Conservation (phyloP, 2,888 invertebrate species). For the Choreutis nemorana region DNA sequence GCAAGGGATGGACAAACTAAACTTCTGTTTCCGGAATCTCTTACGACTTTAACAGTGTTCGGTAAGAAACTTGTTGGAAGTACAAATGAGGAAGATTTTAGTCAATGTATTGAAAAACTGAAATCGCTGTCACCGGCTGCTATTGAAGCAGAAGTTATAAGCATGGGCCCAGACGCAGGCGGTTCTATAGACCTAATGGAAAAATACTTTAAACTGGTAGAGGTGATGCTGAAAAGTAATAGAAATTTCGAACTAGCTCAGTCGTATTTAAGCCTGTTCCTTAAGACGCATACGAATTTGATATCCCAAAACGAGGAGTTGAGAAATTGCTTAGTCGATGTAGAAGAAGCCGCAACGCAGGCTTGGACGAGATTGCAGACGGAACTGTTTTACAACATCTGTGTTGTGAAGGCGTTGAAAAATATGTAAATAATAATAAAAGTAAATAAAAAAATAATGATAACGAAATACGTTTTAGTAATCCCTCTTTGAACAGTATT, state of each 20-base stretch:
- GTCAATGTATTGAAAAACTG: conserved; percentile 64
- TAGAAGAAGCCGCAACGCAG: conserved; percentile 67
- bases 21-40: conserved; percentile 62
- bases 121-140: conserved; percentile 82
- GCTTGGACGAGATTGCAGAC: conserved; percentile 75
- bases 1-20: conserved; percentile 46
- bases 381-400: conserved; percentile 76
- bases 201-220: conserved; percentile 80
- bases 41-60: conserved; percentile 74
- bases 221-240: conserved; percentile 75
- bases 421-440: conserved; percentile 51
- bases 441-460: no score
- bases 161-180: conserved; percentile 76
- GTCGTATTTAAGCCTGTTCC: conserved; percentile 86
- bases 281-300: conserved; percentile 78
- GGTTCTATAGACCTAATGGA: conserved; percentile 76
- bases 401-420: conserved; percentile 78
- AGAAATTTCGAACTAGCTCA: conserved; percentile 90
- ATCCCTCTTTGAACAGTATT: no score
- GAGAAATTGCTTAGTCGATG: conserved; percentile 55
- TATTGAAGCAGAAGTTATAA: conserved; percentile 87
- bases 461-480: no score
- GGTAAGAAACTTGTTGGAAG: conserved; percentile 69
- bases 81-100: conserved; percentile 55
- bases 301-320: conserved; percentile 66